These are phyloP conservation scores for Patella caerulea DNA, from an alignment of 2,888 invertebrate genomes.

Conservation along the genomic window DNA sequence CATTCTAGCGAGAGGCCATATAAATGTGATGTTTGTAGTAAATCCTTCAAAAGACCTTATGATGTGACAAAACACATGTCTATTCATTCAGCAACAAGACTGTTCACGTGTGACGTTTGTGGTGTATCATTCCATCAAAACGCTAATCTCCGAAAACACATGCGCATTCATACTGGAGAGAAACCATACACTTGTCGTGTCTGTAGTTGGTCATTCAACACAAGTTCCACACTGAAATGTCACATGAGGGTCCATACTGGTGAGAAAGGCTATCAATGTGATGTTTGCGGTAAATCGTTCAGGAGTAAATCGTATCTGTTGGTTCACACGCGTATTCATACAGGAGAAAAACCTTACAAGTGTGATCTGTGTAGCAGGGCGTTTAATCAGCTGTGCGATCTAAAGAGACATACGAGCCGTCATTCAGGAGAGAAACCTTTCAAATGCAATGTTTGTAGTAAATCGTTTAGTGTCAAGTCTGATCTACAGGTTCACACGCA, in stretches of 20 bases:
- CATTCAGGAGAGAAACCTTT: not conserved
- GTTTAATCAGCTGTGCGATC: not conserved
- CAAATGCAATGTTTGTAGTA: not conserved
- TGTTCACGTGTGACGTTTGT: not conserved
- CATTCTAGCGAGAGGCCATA: not conserved
- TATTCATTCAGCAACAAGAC: not conserved
- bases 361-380: not conserved
- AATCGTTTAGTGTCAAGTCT: not conserved
- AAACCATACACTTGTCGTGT: not conserved
- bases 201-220: not conserved
- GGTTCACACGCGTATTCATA: not conserved
- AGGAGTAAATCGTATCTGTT: not conserved
- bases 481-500: not conserved
- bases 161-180: not conserved
- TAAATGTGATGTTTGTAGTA: conserved; percentile 1
- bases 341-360: not conserved
- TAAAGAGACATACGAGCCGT: not conserved
- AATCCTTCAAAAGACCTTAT: not conserved
- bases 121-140: not conserved
- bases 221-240: not conserved
- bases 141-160: not conserved
- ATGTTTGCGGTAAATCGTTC: not conserved
- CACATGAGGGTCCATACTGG: not conserved
- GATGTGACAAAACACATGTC: not conserved
- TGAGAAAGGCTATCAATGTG: not conserved